Base-by-base conservation (phyloP, 2,797 vertebrate genomes). In the Triplophysa bombifrons region DNA sequence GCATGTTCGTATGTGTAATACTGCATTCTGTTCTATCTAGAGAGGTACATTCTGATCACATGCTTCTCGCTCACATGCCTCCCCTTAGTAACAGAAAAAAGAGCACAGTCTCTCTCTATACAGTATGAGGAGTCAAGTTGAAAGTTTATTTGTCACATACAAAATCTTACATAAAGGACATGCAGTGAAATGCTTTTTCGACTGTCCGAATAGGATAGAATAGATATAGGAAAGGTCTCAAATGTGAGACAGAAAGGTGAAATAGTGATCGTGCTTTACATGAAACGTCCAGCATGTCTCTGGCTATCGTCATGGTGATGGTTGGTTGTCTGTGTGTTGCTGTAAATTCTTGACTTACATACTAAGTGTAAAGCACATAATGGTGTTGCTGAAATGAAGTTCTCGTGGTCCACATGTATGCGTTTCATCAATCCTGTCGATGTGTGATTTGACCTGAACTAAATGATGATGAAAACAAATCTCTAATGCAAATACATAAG, bases 1-100 rank as follows among this genome's bases (percentile, higher is more conserved):
- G 38, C 19, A 3, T 41, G 34, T 64, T 38, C 41, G 17, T 41
- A 12, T 71, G 60, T 44, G 58, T 41, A 71, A 46, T 72, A 72
- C 11, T 71, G 38, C 76, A 72, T 78, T 55, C 68, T 71, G 76
- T 71, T 53, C 76, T 72, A 72, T 78, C 19, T 67, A 80, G 63
- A 60, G 70, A 25, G 8, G 7, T 51, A 72, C 78, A 67, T 63
- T 9, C 22, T 50, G 13, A 14, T 50, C 66, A 68, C n/a, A 73
- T 80, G 70, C 63, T 73, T 80, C 61, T 72, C 50, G 2, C 69
- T 48, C 38, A 13, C 70, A 67, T 48, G 63, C 71, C 51, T 48
- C 12, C 19, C n/a, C 63, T 58, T 50, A 67, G 70, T 72, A 72
- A 65, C 60, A 22, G 76, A 72, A 72, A 64, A 71, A 77, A 70